Conservation (phyloP, 2,888 invertebrate species). For the Leistus spinibarbis region DNA sequence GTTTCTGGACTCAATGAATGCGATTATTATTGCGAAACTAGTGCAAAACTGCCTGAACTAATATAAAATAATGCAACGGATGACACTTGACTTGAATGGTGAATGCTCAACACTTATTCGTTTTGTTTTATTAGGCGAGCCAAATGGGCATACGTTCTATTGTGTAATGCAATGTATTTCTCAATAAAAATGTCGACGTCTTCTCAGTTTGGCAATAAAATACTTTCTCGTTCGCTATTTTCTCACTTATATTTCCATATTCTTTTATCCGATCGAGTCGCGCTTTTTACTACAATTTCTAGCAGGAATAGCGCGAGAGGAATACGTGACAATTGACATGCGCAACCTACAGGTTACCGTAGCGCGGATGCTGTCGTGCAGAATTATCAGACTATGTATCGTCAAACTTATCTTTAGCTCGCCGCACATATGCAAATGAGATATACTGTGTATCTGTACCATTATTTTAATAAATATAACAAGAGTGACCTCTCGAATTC, state of each 20-base stretch:
- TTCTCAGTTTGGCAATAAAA: conserved; percentile 6
- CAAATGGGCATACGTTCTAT: conserved; percentile 14
- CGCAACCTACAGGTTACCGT: background rate
- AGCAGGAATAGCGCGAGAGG: background rate
- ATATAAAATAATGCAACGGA: background rate
- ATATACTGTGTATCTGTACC: too few species aligned
- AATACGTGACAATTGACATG: conserved; percentile 10
- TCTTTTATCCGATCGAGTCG: background rate
- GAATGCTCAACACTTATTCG: background rate
- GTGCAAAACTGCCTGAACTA: background rate
- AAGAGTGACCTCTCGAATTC: too few species aligned
- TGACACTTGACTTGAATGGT: background rate
- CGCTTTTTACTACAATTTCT: background rate
- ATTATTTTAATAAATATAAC: too few species aligned
- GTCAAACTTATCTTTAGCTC: background rate
- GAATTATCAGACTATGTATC: background rate
- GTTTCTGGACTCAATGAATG: too few species aligned
- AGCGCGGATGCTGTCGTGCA: too few species aligned
- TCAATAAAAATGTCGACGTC: conserved; percentile 15
- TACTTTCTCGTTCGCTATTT: conserved; percentile 5
- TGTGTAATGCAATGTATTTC: conserved; percentile 13
- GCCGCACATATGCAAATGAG: too few species aligned
- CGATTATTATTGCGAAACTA: background rate
- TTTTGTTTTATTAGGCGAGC: conserved; percentile 18
- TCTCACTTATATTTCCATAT: conserved; percentile 16